phyloP scores from a whole-genome alignment of 2,888 invertebrate species.

The Hypena proboscidalis region DNA sequence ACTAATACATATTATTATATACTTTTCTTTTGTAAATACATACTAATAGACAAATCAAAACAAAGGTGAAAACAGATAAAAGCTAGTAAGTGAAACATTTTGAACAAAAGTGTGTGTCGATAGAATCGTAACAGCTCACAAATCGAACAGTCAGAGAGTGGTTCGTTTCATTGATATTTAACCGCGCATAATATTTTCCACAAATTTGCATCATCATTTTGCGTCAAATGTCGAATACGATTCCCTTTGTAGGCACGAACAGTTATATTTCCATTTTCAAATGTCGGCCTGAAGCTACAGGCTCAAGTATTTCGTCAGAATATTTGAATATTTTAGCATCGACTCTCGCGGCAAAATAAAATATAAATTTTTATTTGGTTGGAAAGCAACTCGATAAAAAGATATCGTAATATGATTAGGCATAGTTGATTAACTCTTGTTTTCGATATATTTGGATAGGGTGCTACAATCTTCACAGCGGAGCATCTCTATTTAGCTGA shows the following conservation, averaged over 20 bases:
- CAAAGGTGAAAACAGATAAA: too few species aligned
- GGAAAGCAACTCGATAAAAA: conserved; percentile 36
- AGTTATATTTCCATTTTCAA: conserved; percentile 77
- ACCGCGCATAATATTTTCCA: conserved; percentile 62
- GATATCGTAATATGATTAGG: conserved; percentile 25
- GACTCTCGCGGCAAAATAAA: conserved; percentile 64
- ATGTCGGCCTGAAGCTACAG: conserved; percentile 70
- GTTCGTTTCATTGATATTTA: conserved; percentile 63
- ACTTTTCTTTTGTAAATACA: too few species aligned
- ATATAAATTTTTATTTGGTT: conserved; percentile 63
- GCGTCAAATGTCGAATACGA: conserved; percentile 74
- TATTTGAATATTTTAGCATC: conserved; percentile 80
- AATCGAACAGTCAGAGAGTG: conserved; percentile 47
- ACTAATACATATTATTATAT: too few species aligned
- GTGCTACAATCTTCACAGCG: conserved; percentile 16
- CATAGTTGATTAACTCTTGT: conserved; percentile 32
- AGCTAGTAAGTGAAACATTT: conserved; percentile 21
- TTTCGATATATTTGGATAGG: conserved; percentile 13
- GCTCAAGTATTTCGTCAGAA: conserved; percentile 76
- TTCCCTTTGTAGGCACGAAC: conserved; percentile 72
- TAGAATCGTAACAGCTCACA: conserved; percentile 29
- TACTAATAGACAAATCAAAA: too few species aligned
- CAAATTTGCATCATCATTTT: conserved; percentile 72
- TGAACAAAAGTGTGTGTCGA: conserved; percentile 25
- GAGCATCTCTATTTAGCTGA: conserved; percentile 16